Conservation (phyloP, 1,140 invertebrate species). For the Drosophila arizonae region DNA sequence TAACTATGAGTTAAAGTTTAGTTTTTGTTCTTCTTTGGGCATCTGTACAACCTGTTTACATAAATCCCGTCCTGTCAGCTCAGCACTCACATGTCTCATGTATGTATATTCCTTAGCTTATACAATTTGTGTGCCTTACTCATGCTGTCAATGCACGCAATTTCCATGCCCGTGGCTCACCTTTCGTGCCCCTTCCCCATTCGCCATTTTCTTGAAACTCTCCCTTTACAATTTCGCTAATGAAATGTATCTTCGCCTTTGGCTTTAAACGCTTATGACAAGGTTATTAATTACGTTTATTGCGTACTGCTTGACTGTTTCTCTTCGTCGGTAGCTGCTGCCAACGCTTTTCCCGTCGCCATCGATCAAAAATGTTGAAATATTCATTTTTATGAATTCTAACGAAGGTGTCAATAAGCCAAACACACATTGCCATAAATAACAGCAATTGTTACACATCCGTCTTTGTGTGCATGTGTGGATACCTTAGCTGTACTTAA, state of each 20-base stretch:
- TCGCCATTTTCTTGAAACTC: no score
- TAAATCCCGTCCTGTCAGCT: conserved; percentile 34
- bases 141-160: conserved; percentile 12
- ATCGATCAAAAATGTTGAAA: conserved; percentile 40
- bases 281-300: conserved; percentile 42
- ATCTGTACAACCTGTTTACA: conserved; percentile 28
- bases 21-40: background rate
- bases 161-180: conserved; percentile 10
- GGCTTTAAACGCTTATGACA: conserved; percentile 27
- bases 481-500: background rate
- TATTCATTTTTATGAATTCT: conserved; percentile 37
- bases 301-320: background rate
- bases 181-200: background rate
- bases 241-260: conserved; percentile 34
- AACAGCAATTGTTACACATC: background rate
- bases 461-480: background rate
- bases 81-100: background rate
- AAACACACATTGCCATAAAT: background rate
- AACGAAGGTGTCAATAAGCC: conserved; percentile 28
- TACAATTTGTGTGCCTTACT: conserved; percentile 31
- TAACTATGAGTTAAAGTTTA: background rate
- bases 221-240: conserved; percentile 37
- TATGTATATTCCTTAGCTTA: conserved; percentile 5
- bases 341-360: background rate
- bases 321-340: background rate